Evolutionary conservation across 2,113 vertebrate species (phyloP), one percentile per base, ranked within the genome.

Genomic region (Oryctolagus cuniculus): DNA sequence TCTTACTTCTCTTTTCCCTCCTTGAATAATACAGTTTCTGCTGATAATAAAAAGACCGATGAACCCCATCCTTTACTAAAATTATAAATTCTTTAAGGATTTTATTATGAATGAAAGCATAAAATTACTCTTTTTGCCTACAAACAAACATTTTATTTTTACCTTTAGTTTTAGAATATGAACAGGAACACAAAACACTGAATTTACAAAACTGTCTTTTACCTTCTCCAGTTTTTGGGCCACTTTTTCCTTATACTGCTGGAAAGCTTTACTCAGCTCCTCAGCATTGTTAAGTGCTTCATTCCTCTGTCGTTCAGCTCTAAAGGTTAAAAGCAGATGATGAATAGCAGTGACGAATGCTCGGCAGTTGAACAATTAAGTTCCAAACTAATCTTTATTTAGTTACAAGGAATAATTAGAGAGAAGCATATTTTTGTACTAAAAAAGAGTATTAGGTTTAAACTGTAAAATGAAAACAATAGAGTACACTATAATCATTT

Each of bases 231-330:
- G 83, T 96, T 99, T 99, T 88, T 98, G 98, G 24, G 97, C 98
- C 82, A 98, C 96, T 67, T 99, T 99, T 89, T 98, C 97, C 97
- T 99, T 99, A 97, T 99, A 99, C 61, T 99, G 98, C 96, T 98
- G 98, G 79, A 99, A 99, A 89, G 99, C 98, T 93, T 98, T 99
- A 70, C 98, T 99, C 84, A 99, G 97, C 83, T 99, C 98, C 95
- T 99, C 99, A 49, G 98, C 98, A 85, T 99, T 99, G 96, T 97
- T 96, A 3, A 99, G 98, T 9, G 99, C 99, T 97, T 99, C 99
- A 96, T 99, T 99, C 97, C 99, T 99, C 97, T 99, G 99, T 90
- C 98, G 98, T 93, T 99, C 99, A 29, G 98, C 98, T 97, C 99
- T 99, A 96, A 91, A 94, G 96, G 97, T 10, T 94, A 98, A 96